Evolutionary conservation across 2,797 vertebrate species (phyloP).

Genomic region (Buceros bicornis): DNA sequence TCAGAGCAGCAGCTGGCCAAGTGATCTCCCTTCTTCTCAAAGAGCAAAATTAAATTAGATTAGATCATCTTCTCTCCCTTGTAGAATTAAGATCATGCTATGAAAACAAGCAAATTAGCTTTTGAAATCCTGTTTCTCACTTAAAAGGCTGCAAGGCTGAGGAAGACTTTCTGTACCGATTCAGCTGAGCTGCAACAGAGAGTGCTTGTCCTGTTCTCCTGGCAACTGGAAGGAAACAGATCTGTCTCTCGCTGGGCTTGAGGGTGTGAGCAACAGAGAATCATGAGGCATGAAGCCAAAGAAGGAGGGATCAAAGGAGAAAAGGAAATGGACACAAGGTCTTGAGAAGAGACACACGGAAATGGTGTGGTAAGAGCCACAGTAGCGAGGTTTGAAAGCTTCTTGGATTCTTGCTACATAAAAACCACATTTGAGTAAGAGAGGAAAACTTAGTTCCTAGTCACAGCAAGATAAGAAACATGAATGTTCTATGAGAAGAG

Average conservation of each 20-base stretch:
- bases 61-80: constrained; percentile 65
- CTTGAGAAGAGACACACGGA: neutral
- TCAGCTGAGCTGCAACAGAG: neutral
- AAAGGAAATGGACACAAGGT: neutral
- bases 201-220: neutral
- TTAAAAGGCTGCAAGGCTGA: constrained; percentile 19
- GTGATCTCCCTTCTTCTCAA: constrained; percentile 65
- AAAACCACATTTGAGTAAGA: neutral
- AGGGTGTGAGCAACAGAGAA: neutral
- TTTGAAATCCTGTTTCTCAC: constrained; percentile 49
- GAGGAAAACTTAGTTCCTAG: neutral
- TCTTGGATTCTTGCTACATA: neutral
- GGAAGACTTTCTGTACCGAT: neutral
- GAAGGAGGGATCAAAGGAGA: neutral
- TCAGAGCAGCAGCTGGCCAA: constrained; percentile 77
- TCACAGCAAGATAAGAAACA: neutral
- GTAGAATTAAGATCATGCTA: constrained; percentile 71
- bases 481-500: neutral
- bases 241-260: neutral
- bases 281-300: neutral
- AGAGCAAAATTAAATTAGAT: constrained; percentile 81
- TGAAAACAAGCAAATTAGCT: constrained; percentile 73
- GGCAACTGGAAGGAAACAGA: neutral
- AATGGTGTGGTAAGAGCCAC: neutral
- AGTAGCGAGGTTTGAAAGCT: neutral